Evolutionary conservation across 2,797 vertebrate genomes (phyloP), one percentile per base, ranked within the genome.

Genomic region (Mormyrus hasselquistii): DNA sequence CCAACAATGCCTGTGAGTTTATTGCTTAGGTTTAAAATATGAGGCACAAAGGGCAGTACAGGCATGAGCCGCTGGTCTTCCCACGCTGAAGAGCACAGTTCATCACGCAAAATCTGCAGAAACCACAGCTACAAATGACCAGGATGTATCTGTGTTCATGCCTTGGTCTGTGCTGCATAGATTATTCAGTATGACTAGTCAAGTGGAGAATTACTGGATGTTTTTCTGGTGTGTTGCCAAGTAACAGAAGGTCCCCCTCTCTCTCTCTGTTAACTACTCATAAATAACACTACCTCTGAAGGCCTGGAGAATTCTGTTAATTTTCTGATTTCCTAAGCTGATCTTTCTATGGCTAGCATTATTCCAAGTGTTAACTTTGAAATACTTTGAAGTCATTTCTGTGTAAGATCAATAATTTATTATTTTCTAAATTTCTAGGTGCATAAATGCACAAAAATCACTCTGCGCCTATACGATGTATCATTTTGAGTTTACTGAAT

Each of bases 161-260:
- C 65, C 65, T 47, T 8, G 41, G 76, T 82, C 76, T 82, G 29
- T 22, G 19, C 76, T 82, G 38, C 41, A 47, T 2, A 41, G 76
- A 82, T 82, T 82, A n/a, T 82, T 82, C 76, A 47, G 76, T 8
- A 82, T 82, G 76, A 47, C 38, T 82, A 82, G 41, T 82, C 76
- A 82, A 82, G 38, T 47, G 76, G 19, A 82, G 19, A 82, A 82
- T 47, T 82, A 82, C 41, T 82, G 76, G 41, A 79, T 79, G 73
- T 41, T 44, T 79, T 44, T 44, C 73, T 44, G 16, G 73, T 44
- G 7, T 79, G 41, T 79, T 79, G 73, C 73, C 19, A 44, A 44
- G 73, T n/a, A 41, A 79, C 73, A 79, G 73, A 79, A 79, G 73
- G 73, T 79, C 38, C 38, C 16, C 47, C 73, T 44, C 73, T 44